These are phyloP conservation scores for Apoda limacodes DNA, from an alignment of 2,888 invertebrate genomes.

Conservation along the genomic window DNA sequence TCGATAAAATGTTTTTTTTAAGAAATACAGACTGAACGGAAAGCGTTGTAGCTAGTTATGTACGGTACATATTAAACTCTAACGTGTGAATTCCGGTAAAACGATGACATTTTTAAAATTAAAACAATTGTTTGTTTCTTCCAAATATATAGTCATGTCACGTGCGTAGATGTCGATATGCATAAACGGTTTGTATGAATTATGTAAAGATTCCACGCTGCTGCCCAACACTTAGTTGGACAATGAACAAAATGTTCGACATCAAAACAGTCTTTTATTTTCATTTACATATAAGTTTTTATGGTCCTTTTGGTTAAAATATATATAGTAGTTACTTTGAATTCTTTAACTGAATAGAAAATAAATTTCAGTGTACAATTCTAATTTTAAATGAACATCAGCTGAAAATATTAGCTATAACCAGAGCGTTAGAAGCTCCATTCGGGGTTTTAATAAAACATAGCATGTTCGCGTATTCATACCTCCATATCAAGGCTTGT, in stretches of 20 bases:
- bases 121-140: constrained; percentile 21
- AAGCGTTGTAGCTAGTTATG: no score
- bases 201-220: constrained; percentile 54
- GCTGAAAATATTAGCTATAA: no score
- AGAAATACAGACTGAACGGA: no score
- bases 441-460: constrained; percentile 55
- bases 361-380: no score
- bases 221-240: constrained; percentile 35
- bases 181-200: constrained; percentile 61
- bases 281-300: constrained; percentile 17
- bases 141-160: constrained; percentile 33
- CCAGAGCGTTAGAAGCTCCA: constrained; percentile 41
- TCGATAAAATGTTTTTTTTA: no score
- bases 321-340: constrained; percentile 3
- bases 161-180: constrained; percentile 61
- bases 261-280: constrained; percentile 25
- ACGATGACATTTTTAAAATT: no score
- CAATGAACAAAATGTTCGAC: constrained; percentile 31
- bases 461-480: constrained; percentile 53
- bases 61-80: no score
- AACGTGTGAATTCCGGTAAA: no score
- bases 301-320: constrained; percentile 8
- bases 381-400: no score
- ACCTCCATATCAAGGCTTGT: constrained; percentile 62
- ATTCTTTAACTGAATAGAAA: constrained; percentile 1